Conservation (phyloP, 2,797 vertebrate genomes). For the Hippocampus kuda region DNA sequence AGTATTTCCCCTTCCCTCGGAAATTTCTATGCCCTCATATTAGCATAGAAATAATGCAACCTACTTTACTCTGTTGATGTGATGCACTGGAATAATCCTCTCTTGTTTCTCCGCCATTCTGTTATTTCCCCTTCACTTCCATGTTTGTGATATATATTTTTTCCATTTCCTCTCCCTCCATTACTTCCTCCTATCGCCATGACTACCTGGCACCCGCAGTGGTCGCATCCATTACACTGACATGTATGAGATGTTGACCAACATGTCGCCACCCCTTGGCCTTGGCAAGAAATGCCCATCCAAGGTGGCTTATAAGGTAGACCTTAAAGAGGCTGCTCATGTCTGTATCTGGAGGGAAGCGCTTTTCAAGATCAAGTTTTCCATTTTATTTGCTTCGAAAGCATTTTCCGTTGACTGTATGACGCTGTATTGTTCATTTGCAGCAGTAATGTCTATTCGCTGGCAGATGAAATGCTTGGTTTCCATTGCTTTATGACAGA, state of each 20-base stretch:
- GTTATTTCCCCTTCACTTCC: conserved; percentile 26
- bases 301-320: conserved; percentile 99
- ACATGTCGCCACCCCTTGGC: conserved; percentile 99
- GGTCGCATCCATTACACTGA: conserved; percentile 99
- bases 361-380: not conserved
- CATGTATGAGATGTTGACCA: conserved; percentile 99
- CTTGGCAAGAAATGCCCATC: conserved; percentile 99
- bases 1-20: conserved; percentile 36
- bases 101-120: conserved; percentile 65
- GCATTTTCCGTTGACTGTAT: conserved; percentile 35
- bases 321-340: conserved; percentile 32
- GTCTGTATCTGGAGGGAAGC: conserved; percentile 16
- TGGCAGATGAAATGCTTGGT: conserved; percentile 27
- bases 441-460: conserved; percentile 30
- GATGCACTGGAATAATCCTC: conserved; percentile 81
- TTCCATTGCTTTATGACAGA: conserved; percentile 54
- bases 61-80: conserved; percentile 50
- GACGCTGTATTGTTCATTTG: conserved; percentile 36
- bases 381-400: not conserved
- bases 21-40: conserved; percentile 67
- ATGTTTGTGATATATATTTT: conserved; percentile 40
- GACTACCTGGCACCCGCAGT: conserved; percentile 72
- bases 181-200: conserved; percentile 42
- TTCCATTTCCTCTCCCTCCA: conserved; percentile 48
- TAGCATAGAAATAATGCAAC: conserved; percentile 68